phyloP scores from a whole-genome alignment of 2,113 vertebrate genomes.

The Hiodon tergisus region DNA sequence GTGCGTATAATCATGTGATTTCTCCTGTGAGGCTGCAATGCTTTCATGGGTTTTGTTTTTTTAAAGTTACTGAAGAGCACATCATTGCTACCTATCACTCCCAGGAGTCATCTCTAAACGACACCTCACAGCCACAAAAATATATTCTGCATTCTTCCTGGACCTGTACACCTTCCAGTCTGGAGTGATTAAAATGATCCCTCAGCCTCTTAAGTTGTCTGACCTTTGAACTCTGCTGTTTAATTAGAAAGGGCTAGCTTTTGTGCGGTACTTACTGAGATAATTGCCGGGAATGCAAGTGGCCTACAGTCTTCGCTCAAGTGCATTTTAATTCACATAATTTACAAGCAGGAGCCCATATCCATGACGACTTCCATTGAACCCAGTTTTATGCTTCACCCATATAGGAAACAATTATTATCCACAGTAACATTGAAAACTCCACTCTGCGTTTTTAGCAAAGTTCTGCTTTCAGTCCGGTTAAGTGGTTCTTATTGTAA shows the following conservation, averaged over 20 bases:
- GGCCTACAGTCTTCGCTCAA: neutral
- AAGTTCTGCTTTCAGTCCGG: too few species aligned
- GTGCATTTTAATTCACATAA: neutral
- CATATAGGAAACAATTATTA: neutral
- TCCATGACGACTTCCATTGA: neutral
- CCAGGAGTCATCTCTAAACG: neutral
- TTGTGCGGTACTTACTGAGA: neutral
- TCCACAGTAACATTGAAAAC: neutral
- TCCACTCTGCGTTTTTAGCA: neutral
- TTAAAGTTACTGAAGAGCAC: neutral
- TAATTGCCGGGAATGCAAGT: constrained; percentile 2
- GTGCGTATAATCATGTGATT: too few species aligned
- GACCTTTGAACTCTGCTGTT: neutral
- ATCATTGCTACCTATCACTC: neutral
- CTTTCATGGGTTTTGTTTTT: neutral
- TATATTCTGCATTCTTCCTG: neutral
- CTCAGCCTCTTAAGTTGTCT: neutral
- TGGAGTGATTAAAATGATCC: neutral
- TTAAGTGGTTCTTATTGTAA: neutral
- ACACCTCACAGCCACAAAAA: neutral
- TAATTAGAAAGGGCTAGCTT: constrained; percentile 1
- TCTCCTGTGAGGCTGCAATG: neutral
- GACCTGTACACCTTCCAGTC: neutral
- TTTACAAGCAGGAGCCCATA: neutral
- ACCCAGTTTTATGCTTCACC: neutral